Base-by-base conservation (phyloP, 2,888 invertebrate genomes). In the Drosophila infuscata region DNA sequence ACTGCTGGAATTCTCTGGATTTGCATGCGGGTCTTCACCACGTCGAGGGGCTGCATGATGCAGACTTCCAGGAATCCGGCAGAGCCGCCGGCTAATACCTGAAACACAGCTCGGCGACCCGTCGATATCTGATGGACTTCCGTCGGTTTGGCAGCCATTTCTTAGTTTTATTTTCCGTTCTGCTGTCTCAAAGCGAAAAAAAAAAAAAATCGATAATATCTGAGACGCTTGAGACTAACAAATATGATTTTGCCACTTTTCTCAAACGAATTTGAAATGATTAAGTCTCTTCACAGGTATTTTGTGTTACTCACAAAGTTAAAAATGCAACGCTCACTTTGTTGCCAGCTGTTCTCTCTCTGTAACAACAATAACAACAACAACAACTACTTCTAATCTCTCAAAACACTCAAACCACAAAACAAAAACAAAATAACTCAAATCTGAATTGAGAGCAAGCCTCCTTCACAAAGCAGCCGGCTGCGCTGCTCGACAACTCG, bases 51-150 rank as follows among this genome's bases (percentile, higher is more conserved):
- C 94, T 99, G 98, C 98, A 99, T 99, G 60, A 98, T 96, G 92
- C 97, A 98, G 73, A 98, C 98, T 95, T 99, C 98, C 57, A 98
- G 95, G 93, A 99, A 98, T 92, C 97, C 97, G 87, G 98, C 98
- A 79, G 97, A 97, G 64, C 98, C 98, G 73, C 98, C 98, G 74
- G 98, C 96, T 25, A 91, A 64, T 59, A 93, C 91, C 65, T 93
- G 93, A 48, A 93, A 83, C 49, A 85, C 91, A 29, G 92, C 92
- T 38, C 89, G 81, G 71, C 89, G 92, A 29, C 84, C 74, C 5
- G 83, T 76, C 6, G 92, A 83, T 17, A 92, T 90, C 49, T 90
- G 90, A 3, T 25, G 46, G 15, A 15, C 7, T 46, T 46, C 25
- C 7, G 15, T 25, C 15, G 53, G 41, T 25, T 12, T 5, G 0